Base-by-base conservation (phyloP, 2,113 vertebrate genomes). In the Tachysurus fulvidraco region DNA sequence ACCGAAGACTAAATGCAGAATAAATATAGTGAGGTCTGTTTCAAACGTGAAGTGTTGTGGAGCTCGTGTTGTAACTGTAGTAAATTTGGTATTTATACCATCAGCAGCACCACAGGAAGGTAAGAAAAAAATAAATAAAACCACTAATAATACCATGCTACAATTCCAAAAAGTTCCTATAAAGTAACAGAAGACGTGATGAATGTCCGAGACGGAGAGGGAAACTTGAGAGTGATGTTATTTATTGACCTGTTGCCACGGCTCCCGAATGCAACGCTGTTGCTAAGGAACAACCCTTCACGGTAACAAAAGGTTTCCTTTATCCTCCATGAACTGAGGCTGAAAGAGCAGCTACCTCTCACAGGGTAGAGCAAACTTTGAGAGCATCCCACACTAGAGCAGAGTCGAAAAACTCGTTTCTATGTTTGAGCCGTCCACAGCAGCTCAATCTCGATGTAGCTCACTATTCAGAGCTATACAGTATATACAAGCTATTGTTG, bases 281-380 rank as follows among this genome's bases (percentile, higher is more conserved):
- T 96, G 95, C 96, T 93, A 89, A 76, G 94, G 95, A 93, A 96
- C 96, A 95, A 85, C 92, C 93, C 86, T 94, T 95, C 94, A 93
- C 93, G 92, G 93, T 95, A 96, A 94, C 94, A 92, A 92, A 92
- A 94, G 95, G 94, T 94, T 88, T 87, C 83, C 83, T 91, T 91
- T 90, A 92, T 91, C 91, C 89, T 86, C 76, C 59, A 79, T 87
- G 84, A 85, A 85, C 78, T 60, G 60, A 87, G 83, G 23, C 88
- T 88, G 89, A 88, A 93, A 94, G 94, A 94, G 94, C 64, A 84
- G 84, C 84, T 93, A 92, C 91, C 87, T 89, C 85, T 88, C 83
- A 80, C 36, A 80, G 73, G 90, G 93, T 13, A 83, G 69, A 83
- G 57, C 17, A 87, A 77, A 83, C 69, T 82, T 55, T 54, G 2